These are phyloP conservation scores for Anthopleura sola DNA, from an alignment of 64 coral and sea anemone genomes.

Conservation along the genomic window DNA sequence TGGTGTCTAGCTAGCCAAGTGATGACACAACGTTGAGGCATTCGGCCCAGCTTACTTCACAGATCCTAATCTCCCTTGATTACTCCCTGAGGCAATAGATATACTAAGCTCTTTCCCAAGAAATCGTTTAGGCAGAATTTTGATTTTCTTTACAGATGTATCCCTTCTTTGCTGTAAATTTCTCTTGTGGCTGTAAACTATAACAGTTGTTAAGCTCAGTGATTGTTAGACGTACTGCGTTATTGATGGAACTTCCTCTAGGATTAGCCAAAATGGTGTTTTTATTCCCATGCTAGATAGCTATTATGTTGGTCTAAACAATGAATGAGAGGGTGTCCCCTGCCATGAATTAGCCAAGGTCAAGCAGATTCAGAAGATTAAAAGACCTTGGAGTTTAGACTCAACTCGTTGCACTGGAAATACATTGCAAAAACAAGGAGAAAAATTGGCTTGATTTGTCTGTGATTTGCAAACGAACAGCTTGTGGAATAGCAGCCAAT, in stretches of 20 bases:
- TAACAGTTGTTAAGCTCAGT: not conserved
- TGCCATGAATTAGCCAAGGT: conserved; percentile 1
- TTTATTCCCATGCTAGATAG: conserved; percentile 12
- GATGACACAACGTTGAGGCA: not conserved
- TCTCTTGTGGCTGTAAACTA: not conserved
- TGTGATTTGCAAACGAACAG: too few species aligned
- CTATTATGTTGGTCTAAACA: conserved; percentile 13
- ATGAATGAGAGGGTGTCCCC: not conserved
- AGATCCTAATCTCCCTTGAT: not conserved
- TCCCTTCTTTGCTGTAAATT: not conserved
- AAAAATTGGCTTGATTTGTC: not conserved
- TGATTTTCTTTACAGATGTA: conserved; percentile 7
- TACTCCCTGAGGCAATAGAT: not conserved
- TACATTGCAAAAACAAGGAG: not conserved
- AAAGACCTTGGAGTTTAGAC: not conserved
- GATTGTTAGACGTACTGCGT: not conserved
- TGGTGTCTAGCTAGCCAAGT: not conserved
- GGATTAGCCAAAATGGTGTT: not conserved
- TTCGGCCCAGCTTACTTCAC: not conserved
- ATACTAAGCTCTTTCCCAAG: not conserved
- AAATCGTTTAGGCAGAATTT: conserved; percentile 2
- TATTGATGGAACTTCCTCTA: not conserved
- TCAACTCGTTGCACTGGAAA: not conserved
- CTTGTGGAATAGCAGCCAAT: too few species aligned
- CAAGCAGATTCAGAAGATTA: conserved; percentile 4